Evolutionary conservation across 2,113 vertebrate genomes (phyloP), one percentile per base, ranked within the genome.

Genomic region (Muntiacus muntjak): DNA sequence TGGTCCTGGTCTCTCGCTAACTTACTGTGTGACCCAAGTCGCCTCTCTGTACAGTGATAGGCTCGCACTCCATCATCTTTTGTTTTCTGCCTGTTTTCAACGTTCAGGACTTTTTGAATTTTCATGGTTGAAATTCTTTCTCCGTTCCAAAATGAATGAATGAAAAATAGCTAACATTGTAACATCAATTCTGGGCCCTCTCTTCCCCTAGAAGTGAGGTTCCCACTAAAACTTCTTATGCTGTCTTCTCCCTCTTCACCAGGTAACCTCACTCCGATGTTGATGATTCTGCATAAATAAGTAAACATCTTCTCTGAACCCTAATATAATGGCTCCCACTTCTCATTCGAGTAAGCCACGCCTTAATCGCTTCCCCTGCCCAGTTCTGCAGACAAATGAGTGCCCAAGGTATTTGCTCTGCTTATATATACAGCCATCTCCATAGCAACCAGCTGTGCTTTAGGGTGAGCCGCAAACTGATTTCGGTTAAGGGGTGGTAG

Each of bases 371-470:
- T 87, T 89, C 74, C 26, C 26, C 23, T 93, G 92, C 87, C 91
- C 84, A 12, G 30, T 88, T 95, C 67, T 88, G 91, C 90, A 96
- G 88, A 92, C 88, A 96, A 84, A 87, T 8, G 87, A 85, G 87
- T 15, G 43, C 40, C 58, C 40, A 52, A 87, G 79, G 87, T 90
- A 52, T 97, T 96, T 92, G 79, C 88, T 97, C 67, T 71, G 81
- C 81, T 78, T 88, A 52, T 85, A 43, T 14, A 4, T 79, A 67
- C 33, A 67, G 71, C 81, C 67, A 97, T 98, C 96, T 96, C 97
- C 97, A 97, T 96, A 95, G 96, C 95, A 98, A 98, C 96, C 91
- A 91, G 90, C 81, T 78, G 84, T 85, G 94, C 89, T 89, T 93
- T 83, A 74, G 83, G 78, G 76, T 52, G 83, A 92, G 52, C 74